phyloP scores from a whole-genome alignment of 2,113 vertebrate species.

The Phoxinus phoxinus region DNA sequence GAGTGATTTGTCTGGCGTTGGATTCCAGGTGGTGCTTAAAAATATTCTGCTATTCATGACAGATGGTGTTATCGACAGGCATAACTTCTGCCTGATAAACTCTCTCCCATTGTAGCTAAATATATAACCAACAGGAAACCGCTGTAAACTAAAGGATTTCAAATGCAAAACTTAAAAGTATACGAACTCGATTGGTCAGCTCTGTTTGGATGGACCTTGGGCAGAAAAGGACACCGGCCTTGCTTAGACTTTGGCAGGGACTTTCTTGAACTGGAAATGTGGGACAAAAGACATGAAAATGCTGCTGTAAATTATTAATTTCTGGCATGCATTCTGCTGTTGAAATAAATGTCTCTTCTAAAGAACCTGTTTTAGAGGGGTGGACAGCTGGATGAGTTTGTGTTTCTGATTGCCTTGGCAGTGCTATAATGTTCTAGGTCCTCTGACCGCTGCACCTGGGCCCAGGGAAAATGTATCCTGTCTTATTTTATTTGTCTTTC shows the following conservation, averaged over 20 bases:
- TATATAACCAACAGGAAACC: slow-evolving; percentile 57
- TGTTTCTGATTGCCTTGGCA: slow-evolving; percentile 28
- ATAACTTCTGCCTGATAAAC: slow-evolving; percentile 62
- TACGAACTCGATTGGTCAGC: slow-evolving; percentile 51
- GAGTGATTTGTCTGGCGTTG: slow-evolving; percentile 80
- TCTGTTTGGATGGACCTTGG: slow-evolving; percentile 42
- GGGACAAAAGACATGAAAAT: slow-evolving; percentile 70
- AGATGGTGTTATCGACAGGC: slow-evolving; percentile 70
- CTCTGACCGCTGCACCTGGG: background rate
- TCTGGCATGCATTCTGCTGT: slow-evolving; percentile 94
- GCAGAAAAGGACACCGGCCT: slow-evolving; percentile 51
- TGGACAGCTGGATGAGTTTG: slow-evolving; percentile 61
- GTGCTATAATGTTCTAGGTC: background rate
- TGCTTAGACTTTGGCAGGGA: slow-evolving; percentile 69
- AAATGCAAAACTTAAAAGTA: slow-evolving; percentile 68
- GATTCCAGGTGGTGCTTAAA: slow-evolving; percentile 79
- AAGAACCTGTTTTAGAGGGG: slow-evolving; percentile 75
- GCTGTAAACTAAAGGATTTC: slow-evolving; percentile 63
- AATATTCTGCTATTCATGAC: slow-evolving; percentile 77
- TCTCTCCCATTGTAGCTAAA: slow-evolving; percentile 69
- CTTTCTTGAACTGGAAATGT: slow-evolving; percentile 78
- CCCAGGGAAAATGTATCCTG: background rate
- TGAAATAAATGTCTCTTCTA: slow-evolving; percentile 97
- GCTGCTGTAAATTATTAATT: slow-evolving; percentile 94
- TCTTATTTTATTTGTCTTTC: background rate